Evolutionary conservation across 2,888 invertebrate species (phyloP).

Genomic region (Flexamia atlantica): DNA sequence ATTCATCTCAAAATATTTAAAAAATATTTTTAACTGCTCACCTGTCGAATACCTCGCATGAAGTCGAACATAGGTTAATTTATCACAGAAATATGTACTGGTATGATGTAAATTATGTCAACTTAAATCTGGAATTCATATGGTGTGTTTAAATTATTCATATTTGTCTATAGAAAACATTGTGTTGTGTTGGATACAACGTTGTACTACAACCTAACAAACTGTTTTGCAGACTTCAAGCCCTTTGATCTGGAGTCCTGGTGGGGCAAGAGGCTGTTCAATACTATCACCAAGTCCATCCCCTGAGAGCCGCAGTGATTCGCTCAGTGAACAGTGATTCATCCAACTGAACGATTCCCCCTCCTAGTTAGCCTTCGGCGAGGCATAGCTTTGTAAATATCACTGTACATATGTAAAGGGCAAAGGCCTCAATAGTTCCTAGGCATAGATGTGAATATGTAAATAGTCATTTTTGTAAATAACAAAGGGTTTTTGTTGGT

Average conservation of each 20-base stretch:
- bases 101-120: too few relatives aligned
- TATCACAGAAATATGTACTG: too few relatives aligned
- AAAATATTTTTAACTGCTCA: too few relatives aligned
- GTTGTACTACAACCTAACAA: too few relatives aligned
- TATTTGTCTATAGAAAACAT: too few relatives aligned
- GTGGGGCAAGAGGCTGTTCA: slow-evolving; percentile 93
- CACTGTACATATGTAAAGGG: slow-evolving; percentile 31
- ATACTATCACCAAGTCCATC: slow-evolving; percentile 88
- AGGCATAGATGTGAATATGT: slow-evolving; percentile 27
- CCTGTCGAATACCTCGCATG: too few relatives aligned
- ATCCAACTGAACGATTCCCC: background rate
- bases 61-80: too few relatives aligned
- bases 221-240: slow-evolving; percentile 85
- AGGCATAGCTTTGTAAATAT: slow-evolving; percentile 34
- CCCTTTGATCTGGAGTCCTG: slow-evolving; percentile 94
- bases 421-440: slow-evolving; percentile 42
- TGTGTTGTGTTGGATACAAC: too few relatives aligned
- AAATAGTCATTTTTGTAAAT: slow-evolving; percentile 20
- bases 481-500: background rate
- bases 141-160: too few relatives aligned
- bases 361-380: slow-evolving; percentile 12
- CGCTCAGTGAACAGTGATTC: background rate
- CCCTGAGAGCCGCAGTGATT: slow-evolving; percentile 62
- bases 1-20: too few relatives aligned
- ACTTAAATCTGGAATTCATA: too few relatives aligned